Conservation (phyloP, 2,888 invertebrate species). For the Drosophila emarginata region DNA sequence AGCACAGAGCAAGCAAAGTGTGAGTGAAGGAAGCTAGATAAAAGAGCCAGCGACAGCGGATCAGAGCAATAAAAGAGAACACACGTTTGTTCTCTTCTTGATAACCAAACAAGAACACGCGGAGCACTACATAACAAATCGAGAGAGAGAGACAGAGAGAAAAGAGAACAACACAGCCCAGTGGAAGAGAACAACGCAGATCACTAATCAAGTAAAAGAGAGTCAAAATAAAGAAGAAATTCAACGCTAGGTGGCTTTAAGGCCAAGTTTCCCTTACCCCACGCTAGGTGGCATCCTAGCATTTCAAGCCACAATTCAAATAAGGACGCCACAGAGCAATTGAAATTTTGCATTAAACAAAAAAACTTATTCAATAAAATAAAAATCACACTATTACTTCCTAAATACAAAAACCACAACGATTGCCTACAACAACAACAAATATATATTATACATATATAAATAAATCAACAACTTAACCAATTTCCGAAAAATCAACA, state of each 20-base stretch:
- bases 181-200: not conserved
- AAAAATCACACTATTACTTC: constrained; percentile 77
- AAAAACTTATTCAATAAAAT: constrained; percentile 46
- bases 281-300: not conserved
- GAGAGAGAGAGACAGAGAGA: not conserved
- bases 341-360: constrained; percentile 2
- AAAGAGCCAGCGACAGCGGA: not conserved
- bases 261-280: constrained; percentile 13
- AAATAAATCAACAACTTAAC: constrained; percentile 53
- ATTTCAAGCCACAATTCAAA: not conserved
- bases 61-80: not conserved
- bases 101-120: not conserved
- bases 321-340: constrained; percentile 3
- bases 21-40: not conserved
- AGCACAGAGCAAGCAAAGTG: no score
- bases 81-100: no score
- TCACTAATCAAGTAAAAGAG: not conserved
- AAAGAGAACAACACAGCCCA: not conserved
- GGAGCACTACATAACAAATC: not conserved
- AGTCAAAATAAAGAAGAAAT: not conserved
- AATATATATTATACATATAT: constrained; percentile 66
- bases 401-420: constrained; percentile 77
- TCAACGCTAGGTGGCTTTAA: constrained; percentile 7
- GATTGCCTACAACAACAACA: constrained; percentile 70
- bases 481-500: constrained; percentile 38